Conservation (phyloP, 37 sponge, comb jelly and placozoan species). For the Theonella swinhoei region DNA sequence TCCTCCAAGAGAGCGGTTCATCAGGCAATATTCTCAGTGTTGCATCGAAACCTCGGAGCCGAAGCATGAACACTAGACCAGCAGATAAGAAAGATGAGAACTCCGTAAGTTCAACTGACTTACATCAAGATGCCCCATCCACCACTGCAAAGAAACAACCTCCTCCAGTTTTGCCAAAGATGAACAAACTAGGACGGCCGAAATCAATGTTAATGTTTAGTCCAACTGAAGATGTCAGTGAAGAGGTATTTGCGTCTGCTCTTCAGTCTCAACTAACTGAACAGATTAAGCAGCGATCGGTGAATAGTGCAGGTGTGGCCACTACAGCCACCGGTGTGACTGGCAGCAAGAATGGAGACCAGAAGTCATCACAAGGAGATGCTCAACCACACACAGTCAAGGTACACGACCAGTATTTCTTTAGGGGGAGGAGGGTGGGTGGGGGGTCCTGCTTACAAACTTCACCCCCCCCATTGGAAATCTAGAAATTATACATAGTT, state of each 20-base stretch:
- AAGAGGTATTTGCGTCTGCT: neutral
- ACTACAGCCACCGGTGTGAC: too few relatives aligned
- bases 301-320: neutral
- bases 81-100: neutral
- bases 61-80: neutral
- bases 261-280: neutral
- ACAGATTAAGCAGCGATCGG: neutral
- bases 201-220: neutral
- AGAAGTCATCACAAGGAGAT: too few relatives aligned
- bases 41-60: neutral
- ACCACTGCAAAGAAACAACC: neutral
- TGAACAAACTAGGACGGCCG: neutral
- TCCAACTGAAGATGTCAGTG: neutral
- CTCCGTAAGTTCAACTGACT: neutral
- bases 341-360: too few relatives aligned
- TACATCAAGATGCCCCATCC: neutral
- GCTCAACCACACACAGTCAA: neutral
- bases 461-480: too few relatives aligned
- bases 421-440: too few relatives aligned
- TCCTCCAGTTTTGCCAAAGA: constrained; percentile 16
- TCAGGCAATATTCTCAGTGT: neutral
- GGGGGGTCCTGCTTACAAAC: too few relatives aligned
- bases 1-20: neutral
- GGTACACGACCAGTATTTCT: neutral
- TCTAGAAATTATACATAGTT: too few relatives aligned